These are phyloP conservation scores for Rallus crepitans DNA, from an alignment of 2,797 vertebrate genomes.

Conservation along the genomic window DNA sequence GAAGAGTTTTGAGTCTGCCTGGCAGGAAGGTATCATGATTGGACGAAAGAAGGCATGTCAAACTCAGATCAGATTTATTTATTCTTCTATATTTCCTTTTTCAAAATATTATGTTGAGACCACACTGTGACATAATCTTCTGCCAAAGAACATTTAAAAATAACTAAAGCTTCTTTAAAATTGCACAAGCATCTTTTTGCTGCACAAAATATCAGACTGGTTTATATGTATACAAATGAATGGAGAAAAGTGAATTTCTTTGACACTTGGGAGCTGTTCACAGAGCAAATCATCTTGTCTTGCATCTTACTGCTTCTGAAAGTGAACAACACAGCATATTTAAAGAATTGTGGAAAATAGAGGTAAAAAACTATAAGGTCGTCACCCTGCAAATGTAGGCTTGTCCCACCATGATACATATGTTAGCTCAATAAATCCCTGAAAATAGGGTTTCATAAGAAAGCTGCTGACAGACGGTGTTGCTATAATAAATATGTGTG, in stretches of 20 bases:
- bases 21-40: neutral
- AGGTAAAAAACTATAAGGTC: constrained; percentile 37
- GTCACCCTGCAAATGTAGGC: neutral
- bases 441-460: constrained; percentile 40
- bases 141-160: constrained; percentile 6
- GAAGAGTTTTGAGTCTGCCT: neutral
- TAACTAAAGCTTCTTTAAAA: neutral
- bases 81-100: neutral
- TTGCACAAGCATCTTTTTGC: neutral
- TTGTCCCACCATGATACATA: constrained; percentile 46
- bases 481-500: constrained; percentile 37
- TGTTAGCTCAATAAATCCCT: constrained; percentile 41
- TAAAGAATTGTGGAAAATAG: neutral
- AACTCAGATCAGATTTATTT: neutral
- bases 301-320: neutral
- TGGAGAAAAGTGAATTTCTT: neutral
- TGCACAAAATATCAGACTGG: neutral
- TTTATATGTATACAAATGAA: neutral
- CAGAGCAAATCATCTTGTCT: neutral
- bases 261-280: neutral
- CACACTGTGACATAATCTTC: neutral
- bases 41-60: neutral
- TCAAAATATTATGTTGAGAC: neutral
- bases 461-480: constrained; percentile 46
- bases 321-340: constrained; percentile 32